Percentiles rank a stretch among this genome's conserved stretches.
phyloP scores from a whole-genome alignment of 2,888 invertebrate genomes.

The Desoria tigrina region DNA sequence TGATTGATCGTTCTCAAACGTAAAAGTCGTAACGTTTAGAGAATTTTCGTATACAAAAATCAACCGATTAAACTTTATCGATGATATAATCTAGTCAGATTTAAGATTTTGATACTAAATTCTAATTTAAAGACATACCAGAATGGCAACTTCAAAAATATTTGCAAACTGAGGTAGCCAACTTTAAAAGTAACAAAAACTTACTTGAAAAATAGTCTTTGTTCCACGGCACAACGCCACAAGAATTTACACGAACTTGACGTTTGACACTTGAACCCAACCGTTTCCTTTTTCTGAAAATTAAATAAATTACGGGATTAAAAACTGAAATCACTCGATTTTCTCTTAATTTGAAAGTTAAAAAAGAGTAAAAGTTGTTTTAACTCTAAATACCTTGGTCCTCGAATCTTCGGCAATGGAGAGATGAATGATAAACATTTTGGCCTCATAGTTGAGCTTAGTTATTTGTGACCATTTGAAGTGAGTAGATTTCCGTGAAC shows the following conservation, averaged over 20 bases:
- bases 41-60: too few species aligned
- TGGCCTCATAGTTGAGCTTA: conserved; percentile 94
- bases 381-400: conserved; percentile 54
- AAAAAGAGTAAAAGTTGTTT: conserved; percentile 2
- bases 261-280: conserved; percentile 93
- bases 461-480: conserved; percentile 95
- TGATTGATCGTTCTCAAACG: too few species aligned
- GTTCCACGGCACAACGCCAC: conserved; percentile 96
- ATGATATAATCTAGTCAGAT: too few species aligned
- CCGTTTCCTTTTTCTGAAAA: conserved; percentile 85
- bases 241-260: conserved; percentile 90
- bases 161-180: too few species aligned
- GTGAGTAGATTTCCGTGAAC: conserved; percentile 87
- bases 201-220: conserved; percentile 97
- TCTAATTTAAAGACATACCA: too few species aligned
- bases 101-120: too few species aligned
- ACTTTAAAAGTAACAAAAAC: conserved; percentile 57
- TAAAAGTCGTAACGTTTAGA: too few species aligned
- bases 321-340: conserved; percentile 4
- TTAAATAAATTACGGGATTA: conserved; percentile 35
- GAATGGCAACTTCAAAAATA: too few species aligned
- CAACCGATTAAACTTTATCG: too few species aligned
- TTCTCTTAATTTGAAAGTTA: not conserved
- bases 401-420: conserved; percentile 77
- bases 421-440: conserved; percentile 95